A percentile compares a stretch with the other conserved stretches of the same genome.
These are phyloP conservation scores for Passer montanus DNA, from an alignment of 2,113 vertebrate genomes.

Conservation along the genomic window DNA sequence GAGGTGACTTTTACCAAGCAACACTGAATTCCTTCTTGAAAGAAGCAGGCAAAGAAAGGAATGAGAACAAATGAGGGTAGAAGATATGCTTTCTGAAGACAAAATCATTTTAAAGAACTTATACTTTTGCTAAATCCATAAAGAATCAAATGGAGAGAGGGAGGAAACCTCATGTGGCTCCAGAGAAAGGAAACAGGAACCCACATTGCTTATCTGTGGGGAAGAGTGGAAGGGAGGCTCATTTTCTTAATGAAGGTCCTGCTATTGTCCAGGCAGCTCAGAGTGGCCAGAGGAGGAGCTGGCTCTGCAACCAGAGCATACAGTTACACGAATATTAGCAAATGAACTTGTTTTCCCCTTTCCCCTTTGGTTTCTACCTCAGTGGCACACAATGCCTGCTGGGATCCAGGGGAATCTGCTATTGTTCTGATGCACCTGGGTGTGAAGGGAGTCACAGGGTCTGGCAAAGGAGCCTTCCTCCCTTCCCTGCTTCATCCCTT, in stretches of 20 bases:
- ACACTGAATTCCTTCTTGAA: background rate
- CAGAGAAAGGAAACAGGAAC: background rate
- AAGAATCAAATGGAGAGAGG: background rate
- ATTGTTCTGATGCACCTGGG: slow-evolving; percentile 51
- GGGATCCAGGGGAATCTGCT: slow-evolving; percentile 15
- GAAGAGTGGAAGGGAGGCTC: background rate
- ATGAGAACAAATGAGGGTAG: background rate
- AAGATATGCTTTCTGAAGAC: background rate
- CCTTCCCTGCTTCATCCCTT: background rate
- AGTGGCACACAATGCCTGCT: slow-evolving; percentile 27
- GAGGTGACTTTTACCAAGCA: background rate
- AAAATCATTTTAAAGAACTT: background rate
- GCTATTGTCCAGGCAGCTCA: background rate
- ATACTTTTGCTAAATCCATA: background rate
- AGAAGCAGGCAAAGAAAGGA: background rate
- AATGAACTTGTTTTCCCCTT: slow-evolving; percentile 57
- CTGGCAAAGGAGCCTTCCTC: slow-evolving; percentile 33
- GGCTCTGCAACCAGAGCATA: background rate
- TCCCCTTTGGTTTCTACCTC: slow-evolving; percentile 54
- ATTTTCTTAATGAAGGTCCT: background rate
- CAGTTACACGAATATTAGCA: background rate
- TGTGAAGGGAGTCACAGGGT: slow-evolving; percentile 57
- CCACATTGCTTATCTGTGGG: background rate
- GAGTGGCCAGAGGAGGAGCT: background rate
- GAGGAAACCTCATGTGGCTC: background rate